Percentiles rank a stretch among this genome's conserved stretches.
Conservation (phyloP, 2,797 vertebrate genomes). For the Acipenser transmontanus region DNA sequence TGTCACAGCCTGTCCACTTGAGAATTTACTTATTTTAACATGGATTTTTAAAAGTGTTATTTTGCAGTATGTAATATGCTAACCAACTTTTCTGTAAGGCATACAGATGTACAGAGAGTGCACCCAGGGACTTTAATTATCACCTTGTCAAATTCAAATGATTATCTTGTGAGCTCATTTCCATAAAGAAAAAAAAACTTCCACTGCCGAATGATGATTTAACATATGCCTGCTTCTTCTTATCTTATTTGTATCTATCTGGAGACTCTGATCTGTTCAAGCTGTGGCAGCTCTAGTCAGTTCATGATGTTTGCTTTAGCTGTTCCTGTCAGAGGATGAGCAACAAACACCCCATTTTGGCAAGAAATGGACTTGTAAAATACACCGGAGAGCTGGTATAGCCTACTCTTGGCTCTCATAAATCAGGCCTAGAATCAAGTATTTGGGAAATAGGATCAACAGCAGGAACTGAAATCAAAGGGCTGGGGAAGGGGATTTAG, state of each 20-base stretch:
- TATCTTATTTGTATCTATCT: constrained; percentile 54
- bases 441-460: constrained; percentile 32
- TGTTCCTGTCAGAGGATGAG: constrained; percentile 45
- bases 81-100: too few species aligned
- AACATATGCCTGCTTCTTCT: constrained; percentile 54
- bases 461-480: constrained; percentile 28
- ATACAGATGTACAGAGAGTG: constrained; percentile 42
- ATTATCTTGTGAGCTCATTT: constrained; percentile 72
- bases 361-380: constrained; percentile 22
- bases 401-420: constrained; percentile 23
- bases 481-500: constrained; percentile 25
- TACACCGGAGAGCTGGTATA: constrained; percentile 18
- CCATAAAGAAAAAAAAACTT: constrained; percentile 38
- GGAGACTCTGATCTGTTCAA: constrained; percentile 27
- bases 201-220: constrained; percentile 53
- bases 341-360: constrained; percentile 39
- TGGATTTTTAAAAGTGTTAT: too few species aligned
- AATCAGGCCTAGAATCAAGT: constrained; percentile 36
- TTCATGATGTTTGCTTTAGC: constrained; percentile 43
- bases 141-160: constrained; percentile 83
- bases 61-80: too few species aligned
- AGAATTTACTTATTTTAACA: too few species aligned
- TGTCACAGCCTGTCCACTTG: too few species aligned
- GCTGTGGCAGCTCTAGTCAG: constrained; percentile 31
- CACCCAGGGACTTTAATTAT: constrained; percentile 85